Evolutionary conservation across 1,140 invertebrate genomes (phyloP).

Genomic region (Hypothenemus hampei): DNA sequence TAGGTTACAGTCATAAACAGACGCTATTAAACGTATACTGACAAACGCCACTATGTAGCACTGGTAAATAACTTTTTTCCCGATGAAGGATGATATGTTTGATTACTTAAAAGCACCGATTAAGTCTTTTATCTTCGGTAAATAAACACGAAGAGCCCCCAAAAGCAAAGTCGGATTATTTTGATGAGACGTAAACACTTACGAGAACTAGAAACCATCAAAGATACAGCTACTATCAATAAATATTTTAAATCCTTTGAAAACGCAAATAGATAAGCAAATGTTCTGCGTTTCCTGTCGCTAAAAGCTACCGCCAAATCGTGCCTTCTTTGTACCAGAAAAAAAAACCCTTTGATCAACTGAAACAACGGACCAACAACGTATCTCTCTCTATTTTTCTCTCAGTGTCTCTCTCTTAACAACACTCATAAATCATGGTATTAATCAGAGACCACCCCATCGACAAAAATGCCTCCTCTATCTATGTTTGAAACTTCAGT

Average conservation of each 20-base stretch:
- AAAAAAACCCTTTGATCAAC: no score
- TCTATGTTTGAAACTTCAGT: no score
- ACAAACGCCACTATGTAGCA: conserved; percentile 22
- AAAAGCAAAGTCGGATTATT: conserved; percentile 38
- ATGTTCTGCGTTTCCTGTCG: conserved; percentile 36
- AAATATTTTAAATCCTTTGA: conserved; percentile 42
- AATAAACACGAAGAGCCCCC: conserved; percentile 34
- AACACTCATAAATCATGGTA: no score
- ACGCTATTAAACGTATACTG: conserved; percentile 26
- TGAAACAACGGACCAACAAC: no score
- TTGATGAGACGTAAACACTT: conserved; percentile 39
- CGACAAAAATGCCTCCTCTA: no score
- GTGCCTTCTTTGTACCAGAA: no score
- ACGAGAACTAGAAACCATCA: conserved; percentile 39
- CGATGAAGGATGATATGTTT: conserved; percentile 38
- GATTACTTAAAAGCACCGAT: conserved; percentile 41
- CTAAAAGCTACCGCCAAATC: conserved; percentile 21
- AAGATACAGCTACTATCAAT: conserved; percentile 41
- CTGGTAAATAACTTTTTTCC: conserved; percentile 28
- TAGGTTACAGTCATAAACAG: conserved; percentile 25
- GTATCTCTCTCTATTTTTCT: no score
- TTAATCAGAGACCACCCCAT: no score
- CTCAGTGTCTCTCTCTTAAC: no score
- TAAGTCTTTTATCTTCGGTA: conserved; percentile 41
- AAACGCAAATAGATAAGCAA: conserved; percentile 39